Conservation (phyloP, 2,113 vertebrate genomes). For the Scopus umbretta region DNA sequence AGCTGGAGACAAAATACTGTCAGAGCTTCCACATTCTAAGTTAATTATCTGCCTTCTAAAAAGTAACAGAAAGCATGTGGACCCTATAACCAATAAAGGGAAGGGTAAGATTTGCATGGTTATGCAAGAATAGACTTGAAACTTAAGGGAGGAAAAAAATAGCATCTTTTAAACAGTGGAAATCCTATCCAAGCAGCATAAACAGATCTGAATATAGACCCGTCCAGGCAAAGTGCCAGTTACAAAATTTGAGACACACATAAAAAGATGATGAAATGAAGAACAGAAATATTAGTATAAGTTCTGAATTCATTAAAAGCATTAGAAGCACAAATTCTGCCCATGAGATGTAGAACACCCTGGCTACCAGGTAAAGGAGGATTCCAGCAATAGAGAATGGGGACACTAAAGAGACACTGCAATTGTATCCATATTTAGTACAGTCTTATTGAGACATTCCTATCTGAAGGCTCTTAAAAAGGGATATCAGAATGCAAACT, state of each 20-base stretch:
- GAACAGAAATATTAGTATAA: slow-evolving; percentile 15
- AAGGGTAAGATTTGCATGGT: background rate
- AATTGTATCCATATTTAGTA: background rate
- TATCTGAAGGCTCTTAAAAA: background rate
- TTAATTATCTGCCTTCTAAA: background rate
- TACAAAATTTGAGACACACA: slow-evolving; percentile 36
- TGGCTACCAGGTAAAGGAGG: background rate
- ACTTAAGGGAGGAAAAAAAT: background rate
- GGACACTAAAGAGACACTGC: background rate
- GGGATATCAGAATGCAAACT: background rate
- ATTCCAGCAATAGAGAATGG: background rate
- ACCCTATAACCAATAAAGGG: background rate
- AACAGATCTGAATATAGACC: slow-evolving; percentile 40
- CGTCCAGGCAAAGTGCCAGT: slow-evolving; percentile 36
- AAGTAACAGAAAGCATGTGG: background rate
- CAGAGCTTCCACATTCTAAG: background rate
- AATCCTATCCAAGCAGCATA: slow-evolving; percentile 40
- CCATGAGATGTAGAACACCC: background rate
- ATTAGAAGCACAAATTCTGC: slow-evolving; percentile 20
- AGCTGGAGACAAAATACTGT: background rate
- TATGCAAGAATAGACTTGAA: background rate
- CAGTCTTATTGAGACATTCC: background rate
- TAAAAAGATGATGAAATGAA: slow-evolving; percentile 35
- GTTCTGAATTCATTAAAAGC: slow-evolving; percentile 46
- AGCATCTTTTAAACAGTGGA: slow-evolving; percentile 40